Percentiles rank a stretch among this genome's conserved stretches.
phyloP scores from a whole-genome alignment of 1,140 invertebrate genomes.

The Babylonia areolata region DNA sequence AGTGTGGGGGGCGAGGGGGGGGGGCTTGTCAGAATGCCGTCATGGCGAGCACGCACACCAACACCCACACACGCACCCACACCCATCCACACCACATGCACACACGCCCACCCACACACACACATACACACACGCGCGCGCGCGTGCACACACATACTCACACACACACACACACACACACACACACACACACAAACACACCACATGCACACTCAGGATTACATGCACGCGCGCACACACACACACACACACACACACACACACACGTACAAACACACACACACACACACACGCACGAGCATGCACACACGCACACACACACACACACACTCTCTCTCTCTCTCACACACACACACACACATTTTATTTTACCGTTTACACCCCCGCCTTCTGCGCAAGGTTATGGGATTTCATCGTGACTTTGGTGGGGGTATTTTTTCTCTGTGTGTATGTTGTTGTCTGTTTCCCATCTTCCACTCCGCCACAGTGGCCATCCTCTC shows the following conservation, averaged over 20 bases:
- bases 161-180: background rate
- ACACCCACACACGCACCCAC: background rate
- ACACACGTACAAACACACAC: background rate
- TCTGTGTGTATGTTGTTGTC: too few species aligned
- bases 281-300: background rate
- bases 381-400: too few species aligned
- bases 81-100: background rate
- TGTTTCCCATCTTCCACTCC: too few species aligned
- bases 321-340: background rate
- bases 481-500: too few species aligned
- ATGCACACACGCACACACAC: background rate
- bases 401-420: too few species aligned
- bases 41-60: background rate
- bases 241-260: background rate
- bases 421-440: too few species aligned
- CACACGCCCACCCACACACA: too few species aligned
- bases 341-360: background rate
- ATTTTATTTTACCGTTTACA: too few species aligned
- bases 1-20: too few species aligned
- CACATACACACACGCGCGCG: too few species aligned
- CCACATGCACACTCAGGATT: background rate
- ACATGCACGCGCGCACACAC: background rate
- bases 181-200: background rate
- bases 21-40: too few species aligned
- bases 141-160: background rate